Base-by-base conservation (phyloP, 2,113 vertebrate genomes). In the Pangasianodon hypophthalmus region DNA sequence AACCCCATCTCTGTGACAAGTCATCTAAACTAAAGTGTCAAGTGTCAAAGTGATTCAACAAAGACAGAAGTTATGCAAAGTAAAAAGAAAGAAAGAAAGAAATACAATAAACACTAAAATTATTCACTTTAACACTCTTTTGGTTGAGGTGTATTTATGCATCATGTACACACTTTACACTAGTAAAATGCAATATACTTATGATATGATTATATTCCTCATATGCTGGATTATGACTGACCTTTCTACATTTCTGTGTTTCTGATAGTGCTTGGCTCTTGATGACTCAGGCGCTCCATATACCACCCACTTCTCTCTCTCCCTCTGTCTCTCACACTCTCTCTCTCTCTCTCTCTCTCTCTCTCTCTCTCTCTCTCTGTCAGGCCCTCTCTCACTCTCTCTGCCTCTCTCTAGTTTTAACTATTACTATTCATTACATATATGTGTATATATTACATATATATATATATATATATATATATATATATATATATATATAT, bases 211-310 rank as follows among this genome's bases (percentile, higher is more conserved):
- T 84, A 24, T 14, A 46, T 46, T 24, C 11, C 4, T 62, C 41
- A 46, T 7, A 84, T 3, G 2, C 6, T 83, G 81, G 18, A 56
- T 83, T 83, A 21, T 41, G 37, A 84, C 58, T 84, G 82, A 84
- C 82, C 56, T 84, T 84, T 84, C 21, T 46, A 84, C 64, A 73
- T 84, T 60, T 89, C 21, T 85, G 9, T 73, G n/a, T 52, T 64
- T 21, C 73, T 83, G 37, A 79, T 44, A 87, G 87, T 56, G 67
- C n/a, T 37, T 0, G 10, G 29, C 37, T 75, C 37, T 73, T 60
- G 69, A 89, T 92, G 89, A 90, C 81, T 92, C 84, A 92, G 52
- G 48, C 79, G 46, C 54, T 82, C 60, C 87, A 71, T 80, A 46
- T n/a, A 84, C 69, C 64, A 52, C 84, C 58, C 88, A 86, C 88